These are phyloP conservation scores for Drosophila bifasciata DNA, from an alignment of 1,140 invertebrate genomes.

Conservation along the genomic window DNA sequence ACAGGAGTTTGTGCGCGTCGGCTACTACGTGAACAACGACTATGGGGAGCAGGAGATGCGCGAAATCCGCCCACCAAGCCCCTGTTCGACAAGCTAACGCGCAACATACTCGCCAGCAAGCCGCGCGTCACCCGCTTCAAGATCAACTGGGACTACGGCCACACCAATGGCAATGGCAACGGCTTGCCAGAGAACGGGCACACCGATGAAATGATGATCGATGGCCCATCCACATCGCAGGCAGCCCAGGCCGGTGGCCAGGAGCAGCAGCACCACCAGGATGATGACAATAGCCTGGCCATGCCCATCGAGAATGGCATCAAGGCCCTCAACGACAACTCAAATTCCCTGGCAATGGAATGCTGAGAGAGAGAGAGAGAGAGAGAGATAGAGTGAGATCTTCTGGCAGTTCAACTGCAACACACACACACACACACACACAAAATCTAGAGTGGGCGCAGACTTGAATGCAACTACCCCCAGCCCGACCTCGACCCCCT, in stretches of 20 bases:
- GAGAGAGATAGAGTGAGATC: too few species aligned
- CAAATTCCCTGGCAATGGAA: constrained; percentile 83
- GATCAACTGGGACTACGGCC: constrained; percentile 96
- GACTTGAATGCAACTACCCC: constrained; percentile 22
- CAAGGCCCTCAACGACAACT: constrained; percentile 81
- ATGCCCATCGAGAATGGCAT: constrained; percentile 78
- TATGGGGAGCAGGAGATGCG: constrained; percentile 96
- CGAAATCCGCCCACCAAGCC: constrained; percentile 97
- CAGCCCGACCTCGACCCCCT: constrained; percentile 21
- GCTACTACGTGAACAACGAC: constrained; percentile 99
- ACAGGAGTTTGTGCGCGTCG: constrained; percentile 98
- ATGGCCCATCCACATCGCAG: constrained; percentile 61
- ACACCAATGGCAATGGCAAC: constrained; percentile 78
- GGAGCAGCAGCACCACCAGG: constrained; percentile 39
- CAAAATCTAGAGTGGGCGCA: constrained; percentile 20
- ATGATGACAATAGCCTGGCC: constrained; percentile 78
- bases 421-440: constrained; percentile 18
- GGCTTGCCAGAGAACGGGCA: constrained; percentile 41
- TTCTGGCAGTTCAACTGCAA: constrained; percentile 26
- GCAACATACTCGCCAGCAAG: constrained; percentile 97
- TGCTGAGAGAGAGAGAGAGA: constrained; percentile 54
- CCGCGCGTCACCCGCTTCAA: constrained; percentile 98
- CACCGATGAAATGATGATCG: constrained; percentile 48
- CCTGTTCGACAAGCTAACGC: constrained; percentile 96
- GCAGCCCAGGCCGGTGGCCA: constrained; percentile 7